phyloP scores from a whole-genome alignment of 2,113 vertebrate species.

The Spheniscus mendiculus region DNA sequence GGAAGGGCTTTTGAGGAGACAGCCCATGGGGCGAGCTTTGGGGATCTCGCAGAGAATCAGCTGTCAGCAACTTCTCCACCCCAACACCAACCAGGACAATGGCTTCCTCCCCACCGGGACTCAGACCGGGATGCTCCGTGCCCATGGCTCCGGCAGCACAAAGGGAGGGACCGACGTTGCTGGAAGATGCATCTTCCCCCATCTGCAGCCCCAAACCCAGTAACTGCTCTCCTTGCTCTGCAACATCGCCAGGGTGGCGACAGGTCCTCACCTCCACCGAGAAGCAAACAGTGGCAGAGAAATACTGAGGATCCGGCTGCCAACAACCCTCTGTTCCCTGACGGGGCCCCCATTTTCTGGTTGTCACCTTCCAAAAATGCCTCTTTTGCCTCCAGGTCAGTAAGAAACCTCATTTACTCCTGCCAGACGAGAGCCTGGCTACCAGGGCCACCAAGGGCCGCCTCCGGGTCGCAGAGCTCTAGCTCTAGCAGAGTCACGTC shows the following conservation, averaged over 20 bases:
- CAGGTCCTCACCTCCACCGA: neutral
- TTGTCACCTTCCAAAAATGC: neutral
- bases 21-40: neutral
- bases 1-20: neutral
- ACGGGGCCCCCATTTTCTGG: neutral
- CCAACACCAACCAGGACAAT: neutral
- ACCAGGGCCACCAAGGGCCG: neutral
- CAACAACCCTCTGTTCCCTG: neutral
- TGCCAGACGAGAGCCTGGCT: neutral
- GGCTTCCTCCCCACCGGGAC: neutral
- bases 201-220: neutral
- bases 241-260: neutral
- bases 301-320: neutral
- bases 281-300: neutral
- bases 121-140: neutral
- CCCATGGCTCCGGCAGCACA: neutral
- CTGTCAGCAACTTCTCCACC: neutral
- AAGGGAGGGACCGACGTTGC: rapidly evolving
- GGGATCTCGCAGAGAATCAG: neutral
- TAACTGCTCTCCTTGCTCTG: neutral
- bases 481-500: neutral
- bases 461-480: neutral
- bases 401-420: neutral
- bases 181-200: neutral
- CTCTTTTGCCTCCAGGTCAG: neutral